These are phyloP conservation scores for Drosophila macrospina DNA, from an alignment of 2,888 invertebrate genomes.

Conservation along the genomic window DNA sequence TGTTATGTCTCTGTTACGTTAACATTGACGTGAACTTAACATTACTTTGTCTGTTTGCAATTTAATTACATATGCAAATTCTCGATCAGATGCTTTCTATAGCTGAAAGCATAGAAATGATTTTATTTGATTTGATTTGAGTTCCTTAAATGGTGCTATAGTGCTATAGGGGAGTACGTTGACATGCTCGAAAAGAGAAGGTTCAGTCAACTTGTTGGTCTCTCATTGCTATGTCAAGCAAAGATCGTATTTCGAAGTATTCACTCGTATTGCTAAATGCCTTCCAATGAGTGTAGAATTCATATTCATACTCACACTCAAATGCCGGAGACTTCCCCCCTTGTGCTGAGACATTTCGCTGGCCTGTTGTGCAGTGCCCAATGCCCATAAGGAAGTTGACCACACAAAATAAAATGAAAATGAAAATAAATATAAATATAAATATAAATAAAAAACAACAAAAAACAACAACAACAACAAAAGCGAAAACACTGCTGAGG, in stretches of 20 bases:
- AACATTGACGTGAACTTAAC: too few species aligned
- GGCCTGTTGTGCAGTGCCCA: slow-evolving; percentile 31
- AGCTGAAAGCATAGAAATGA: neutral
- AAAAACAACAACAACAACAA: slow-evolving; percentile 25
- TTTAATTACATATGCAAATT: too few species aligned
- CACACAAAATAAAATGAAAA: slow-evolving; percentile 31
- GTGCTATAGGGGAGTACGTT: slow-evolving; percentile 34
- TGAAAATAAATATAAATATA: slow-evolving; percentile 34
- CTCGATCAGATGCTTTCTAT: neutral
- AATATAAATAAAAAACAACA: too few species aligned
- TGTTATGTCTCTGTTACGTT: too few species aligned
- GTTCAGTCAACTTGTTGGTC: slow-evolving; percentile 51
- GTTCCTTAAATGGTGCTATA: slow-evolving; percentile 3
- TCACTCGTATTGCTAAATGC: slow-evolving; percentile 17
- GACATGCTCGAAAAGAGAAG: slow-evolving; percentile 28
- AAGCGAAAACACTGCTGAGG: slow-evolving; percentile 23
- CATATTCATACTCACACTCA: slow-evolving; percentile 28
- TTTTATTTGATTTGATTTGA: neutral
- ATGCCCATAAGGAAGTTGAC: slow-evolving; percentile 65
- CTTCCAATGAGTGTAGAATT: slow-evolving; percentile 35
- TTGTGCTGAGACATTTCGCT: slow-evolving; percentile 3
- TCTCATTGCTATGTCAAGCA: slow-evolving; percentile 5
- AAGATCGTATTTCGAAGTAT: slow-evolving; percentile 42
- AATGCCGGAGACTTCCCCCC: neutral
- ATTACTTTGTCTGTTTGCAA: too few species aligned